A percentile compares a stretch with the other conserved stretches of the same genome.
These are phyloP conservation scores for Spilogale gracilis DNA, from an alignment of 2,113 vertebrate species.

Conservation along the genomic window DNA sequence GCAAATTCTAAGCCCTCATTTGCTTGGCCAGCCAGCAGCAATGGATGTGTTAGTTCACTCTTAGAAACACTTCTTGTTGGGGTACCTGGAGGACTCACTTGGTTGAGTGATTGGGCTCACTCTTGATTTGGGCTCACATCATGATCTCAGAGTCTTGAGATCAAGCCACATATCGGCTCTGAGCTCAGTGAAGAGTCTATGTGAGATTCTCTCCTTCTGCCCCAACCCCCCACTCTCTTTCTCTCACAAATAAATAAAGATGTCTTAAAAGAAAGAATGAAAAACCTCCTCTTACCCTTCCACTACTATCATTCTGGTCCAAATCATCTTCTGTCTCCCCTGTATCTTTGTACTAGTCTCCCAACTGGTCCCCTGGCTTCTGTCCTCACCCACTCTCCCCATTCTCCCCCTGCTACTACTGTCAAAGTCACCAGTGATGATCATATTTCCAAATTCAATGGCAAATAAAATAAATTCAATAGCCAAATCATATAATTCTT, in stretches of 20 bases:
- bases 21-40: not conserved
- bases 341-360: not conserved
- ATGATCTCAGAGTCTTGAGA: not conserved
- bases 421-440: too few species aligned
- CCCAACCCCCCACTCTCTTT: not conserved
- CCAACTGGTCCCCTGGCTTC: not conserved
- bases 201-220: not conserved
- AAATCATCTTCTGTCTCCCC: not conserved
- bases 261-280: not conserved
- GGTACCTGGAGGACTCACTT: not conserved
- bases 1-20: not conserved
- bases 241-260: not conserved
- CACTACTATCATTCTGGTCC: not conserved
- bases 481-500: not conserved
- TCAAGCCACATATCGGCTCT: not conserved
- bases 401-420: rapidly evolving
- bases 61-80: not conserved
- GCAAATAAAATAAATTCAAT: too few species aligned
- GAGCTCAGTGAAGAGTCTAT: not conserved
- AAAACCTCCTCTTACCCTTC: not conserved
- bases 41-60: not conserved
- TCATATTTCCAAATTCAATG: too few species aligned
- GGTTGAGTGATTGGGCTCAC: not conserved
- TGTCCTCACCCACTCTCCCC: not conserved
- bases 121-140: not conserved